These are phyloP conservation scores for Eupithecia subfuscata DNA, from an alignment of 2,888 invertebrate species.

Conservation along the genomic window DNA sequence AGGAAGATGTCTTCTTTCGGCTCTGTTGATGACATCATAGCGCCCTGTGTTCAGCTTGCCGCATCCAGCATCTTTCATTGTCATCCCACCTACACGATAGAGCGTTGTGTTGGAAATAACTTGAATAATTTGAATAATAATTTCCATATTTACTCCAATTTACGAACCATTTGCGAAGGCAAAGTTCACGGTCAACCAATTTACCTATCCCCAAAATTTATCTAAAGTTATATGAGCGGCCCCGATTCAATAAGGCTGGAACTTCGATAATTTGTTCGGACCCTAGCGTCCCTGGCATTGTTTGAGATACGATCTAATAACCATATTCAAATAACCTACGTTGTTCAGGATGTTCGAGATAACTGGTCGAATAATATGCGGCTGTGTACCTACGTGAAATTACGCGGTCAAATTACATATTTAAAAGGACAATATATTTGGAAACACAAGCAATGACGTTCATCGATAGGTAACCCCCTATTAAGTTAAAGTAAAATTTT, in stretches of 20 bases:
- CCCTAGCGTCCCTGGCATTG: conserved; percentile 7
- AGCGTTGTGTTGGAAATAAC: background rate
- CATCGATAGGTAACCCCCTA: no score
- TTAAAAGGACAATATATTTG: background rate
- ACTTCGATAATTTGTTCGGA: conserved; percentile 20
- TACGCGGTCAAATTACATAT: background rate
- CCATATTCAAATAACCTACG: conserved; percentile 19
- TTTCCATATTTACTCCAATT: background rate
- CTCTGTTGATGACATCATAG: no score
- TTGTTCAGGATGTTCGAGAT: background rate
- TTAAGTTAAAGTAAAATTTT: no score
- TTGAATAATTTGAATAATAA: background rate
- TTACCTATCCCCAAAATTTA: conserved; percentile 1
- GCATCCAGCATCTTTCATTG: no score
- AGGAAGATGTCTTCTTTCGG: no score
- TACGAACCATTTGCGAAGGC: background rate
- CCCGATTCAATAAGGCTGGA: conserved; percentile 18
- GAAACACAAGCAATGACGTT: no score
- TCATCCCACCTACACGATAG: no score
- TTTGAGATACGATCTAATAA: conserved; percentile 19
- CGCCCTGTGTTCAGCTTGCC: no score
- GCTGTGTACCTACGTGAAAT: background rate
- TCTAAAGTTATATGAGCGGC: background rate
- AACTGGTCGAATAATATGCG: background rate
- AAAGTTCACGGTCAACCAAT: background rate